Evolutionary conservation across 2,888 invertebrate species (phyloP), one percentile per base, ranked within the genome.

Genomic region (Hirtodrosophila histrioides): DNA sequence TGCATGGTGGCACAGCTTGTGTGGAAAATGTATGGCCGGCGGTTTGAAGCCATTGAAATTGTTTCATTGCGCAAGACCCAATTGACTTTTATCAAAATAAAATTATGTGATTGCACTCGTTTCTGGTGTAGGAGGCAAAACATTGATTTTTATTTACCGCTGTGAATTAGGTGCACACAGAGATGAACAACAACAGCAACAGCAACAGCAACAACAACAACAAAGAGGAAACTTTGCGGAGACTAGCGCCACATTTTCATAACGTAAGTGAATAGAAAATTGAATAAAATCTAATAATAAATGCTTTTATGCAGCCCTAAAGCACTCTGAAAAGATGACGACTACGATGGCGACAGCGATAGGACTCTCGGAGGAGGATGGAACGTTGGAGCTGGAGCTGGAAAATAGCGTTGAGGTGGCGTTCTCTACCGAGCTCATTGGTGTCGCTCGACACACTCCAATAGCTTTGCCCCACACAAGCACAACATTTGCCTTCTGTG

Each of bases 231-330:
- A 57, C 35, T 43, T 48, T 56, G 44, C 27, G 23, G 36, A 48
- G 53, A 51, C 53, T 57, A 64, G 67, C 68, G 78, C 79, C 78
- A 84, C 84, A 85, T 85, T 85, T 85, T 85, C 84, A 85, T 86
- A 85, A 85, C 75, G 84, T 86, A 85, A 85, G 84, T 85, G 86
- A 85, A 85, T 86, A 85, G 84, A 85, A 85, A 85, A 85, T 85
- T 85, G 84, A 85, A 85, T 85, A 83, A 85, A 85, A 86, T 85
- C 84, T 86, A 85, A 85, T 85, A 85, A 86, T 84, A 85, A 85
- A 85, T 86, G 84, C 84, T 85, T 85, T 85, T 85, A 85, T 86
- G 84, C 84, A 86, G 84, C 84, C 84, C 84, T 85, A 86, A 85
- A 85, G 84, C 84, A 85, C 86, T 85, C 73, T 78, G 81, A 77